Evolutionary conservation across 2,113 vertebrate species (phyloP).

Genomic region (Tamias sibiricus): DNA sequence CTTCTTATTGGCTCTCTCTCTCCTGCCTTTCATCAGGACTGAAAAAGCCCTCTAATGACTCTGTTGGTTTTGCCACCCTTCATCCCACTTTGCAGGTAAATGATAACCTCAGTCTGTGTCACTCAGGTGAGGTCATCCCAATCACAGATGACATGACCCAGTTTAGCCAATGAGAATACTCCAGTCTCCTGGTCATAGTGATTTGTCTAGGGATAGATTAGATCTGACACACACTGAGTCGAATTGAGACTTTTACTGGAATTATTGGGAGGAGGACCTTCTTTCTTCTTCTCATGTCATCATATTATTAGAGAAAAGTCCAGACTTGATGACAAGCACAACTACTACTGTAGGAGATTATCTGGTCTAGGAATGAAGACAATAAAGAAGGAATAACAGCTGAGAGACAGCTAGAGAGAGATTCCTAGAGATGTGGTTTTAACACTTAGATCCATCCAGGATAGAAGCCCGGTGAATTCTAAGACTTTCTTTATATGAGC

Average conservation of each 20-base stretch:
- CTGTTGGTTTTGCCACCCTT: background rate
- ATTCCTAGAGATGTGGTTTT: background rate
- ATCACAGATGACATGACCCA: background rate
- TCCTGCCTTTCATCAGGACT: background rate
- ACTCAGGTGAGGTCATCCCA: background rate
- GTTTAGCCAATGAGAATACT: background rate
- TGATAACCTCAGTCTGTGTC: background rate
- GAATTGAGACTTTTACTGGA: background rate
- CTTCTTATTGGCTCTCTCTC: background rate
- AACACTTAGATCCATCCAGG: background rate
- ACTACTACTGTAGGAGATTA: background rate
- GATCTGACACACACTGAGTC: background rate
- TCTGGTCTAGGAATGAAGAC: background rate
- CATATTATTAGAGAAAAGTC: background rate
- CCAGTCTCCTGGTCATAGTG: background rate
- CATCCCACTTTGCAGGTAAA: background rate
- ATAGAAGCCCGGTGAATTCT: background rate
- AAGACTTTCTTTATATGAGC: background rate
- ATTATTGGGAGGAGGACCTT: background rate
- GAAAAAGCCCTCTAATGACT: background rate
- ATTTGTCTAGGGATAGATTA: background rate
- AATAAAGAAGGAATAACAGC: background rate
- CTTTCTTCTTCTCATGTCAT: background rate
- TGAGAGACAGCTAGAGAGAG: background rate
- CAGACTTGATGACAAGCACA: background rate